A percentile compares a stretch with the other conserved stretches of the same genome.
These are phyloP conservation scores for Eilema sororculum DNA, from an alignment of 2,888 invertebrate species.

Conservation along the genomic window DNA sequence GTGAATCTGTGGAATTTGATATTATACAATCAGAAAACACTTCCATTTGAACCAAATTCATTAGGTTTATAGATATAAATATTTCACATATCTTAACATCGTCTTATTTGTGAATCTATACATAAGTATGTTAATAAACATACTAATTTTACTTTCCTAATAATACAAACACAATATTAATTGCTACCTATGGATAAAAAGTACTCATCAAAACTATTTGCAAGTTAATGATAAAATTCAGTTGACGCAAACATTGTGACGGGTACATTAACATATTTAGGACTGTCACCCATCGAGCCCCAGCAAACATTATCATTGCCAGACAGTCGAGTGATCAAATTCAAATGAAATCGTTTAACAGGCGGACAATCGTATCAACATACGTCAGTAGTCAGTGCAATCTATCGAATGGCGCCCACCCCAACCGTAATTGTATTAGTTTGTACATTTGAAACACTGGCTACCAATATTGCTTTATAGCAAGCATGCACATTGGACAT, in stretches of 20 bases:
- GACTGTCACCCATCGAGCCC: conserved; percentile 42
- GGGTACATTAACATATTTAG: not conserved
- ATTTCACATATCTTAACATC: not conserved
- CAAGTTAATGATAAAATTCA: not conserved
- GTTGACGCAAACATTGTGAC: conserved; percentile 5
- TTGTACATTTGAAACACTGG: conserved; percentile 47
- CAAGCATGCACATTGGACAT: conserved; percentile 4
- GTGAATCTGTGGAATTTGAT: conserved; percentile 53
- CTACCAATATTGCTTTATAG: conserved; percentile 30
- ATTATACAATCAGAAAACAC: conserved; percentile 31
- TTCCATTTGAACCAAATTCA: conserved; percentile 19
- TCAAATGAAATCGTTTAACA: conserved; percentile 83
- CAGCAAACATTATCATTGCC: conserved; percentile 77
- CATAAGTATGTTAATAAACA: not conserved
- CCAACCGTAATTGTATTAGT: conserved; percentile 64
- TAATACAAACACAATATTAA: not conserved
- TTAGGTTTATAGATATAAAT: not conserved
- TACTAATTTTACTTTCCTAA: too few species aligned
- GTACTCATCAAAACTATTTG: too few species aligned
- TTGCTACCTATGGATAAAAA: not conserved
- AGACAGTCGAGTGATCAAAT: conserved; percentile 84
- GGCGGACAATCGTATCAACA: conserved; percentile 83
- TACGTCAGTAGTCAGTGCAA: conserved; percentile 79
- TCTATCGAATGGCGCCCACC: conserved; percentile 61
- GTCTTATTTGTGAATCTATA: not conserved